phyloP scores from a whole-genome alignment of 1,140 invertebrate genomes.

The Galendromus occidentalis region DNA sequence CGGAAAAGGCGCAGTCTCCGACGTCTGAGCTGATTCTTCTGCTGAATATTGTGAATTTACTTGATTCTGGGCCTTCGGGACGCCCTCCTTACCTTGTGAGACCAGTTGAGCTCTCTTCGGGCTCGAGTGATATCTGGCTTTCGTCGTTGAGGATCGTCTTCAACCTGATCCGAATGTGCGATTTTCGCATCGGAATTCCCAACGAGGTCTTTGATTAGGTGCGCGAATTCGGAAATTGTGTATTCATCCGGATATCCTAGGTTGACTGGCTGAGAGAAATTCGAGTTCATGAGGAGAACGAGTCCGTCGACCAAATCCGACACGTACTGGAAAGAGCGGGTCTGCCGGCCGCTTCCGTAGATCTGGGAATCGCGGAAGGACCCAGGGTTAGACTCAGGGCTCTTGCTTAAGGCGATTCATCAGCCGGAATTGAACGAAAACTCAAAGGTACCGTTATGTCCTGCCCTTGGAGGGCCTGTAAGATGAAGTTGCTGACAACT shows the following conservation, averaged over 20 bases:
- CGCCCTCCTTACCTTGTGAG: conserved; percentile 50
- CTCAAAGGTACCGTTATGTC: conserved; percentile 55
- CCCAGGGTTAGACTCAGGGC: conserved; percentile 12
- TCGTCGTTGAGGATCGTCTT: conserved; percentile 85
- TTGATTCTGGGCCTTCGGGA: background rate
- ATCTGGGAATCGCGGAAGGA: conserved; percentile 41
- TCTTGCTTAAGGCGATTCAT: background rate
- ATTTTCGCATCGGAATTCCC: conserved; percentile 34
- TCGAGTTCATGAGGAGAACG: conserved; percentile 75
- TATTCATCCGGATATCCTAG: conserved; percentile 95
- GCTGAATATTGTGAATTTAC: background rate
- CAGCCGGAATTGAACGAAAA: too few species aligned
- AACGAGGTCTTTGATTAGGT: conserved; percentile 56
- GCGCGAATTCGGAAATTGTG: conserved; percentile 85
- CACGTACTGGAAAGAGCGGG: conserved; percentile 94
- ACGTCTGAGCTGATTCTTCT: background rate
- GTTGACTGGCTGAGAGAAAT: conserved; percentile 82
- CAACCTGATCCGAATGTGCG: conserved; percentile 53
- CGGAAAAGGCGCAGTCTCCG: too few species aligned
- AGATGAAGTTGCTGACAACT: conserved; percentile 95
- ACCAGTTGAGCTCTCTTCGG: conserved; percentile 65
- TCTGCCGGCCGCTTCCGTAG: conserved; percentile 88
- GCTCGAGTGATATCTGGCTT: conserved; percentile 81
- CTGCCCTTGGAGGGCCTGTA: conserved; percentile 83
- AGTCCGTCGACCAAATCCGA: conserved; percentile 90